Evolutionary conservation across 2,888 invertebrate species (phyloP), one percentile per base, ranked within the genome.

Genomic region (Hydroisotoma schaefferi): DNA sequence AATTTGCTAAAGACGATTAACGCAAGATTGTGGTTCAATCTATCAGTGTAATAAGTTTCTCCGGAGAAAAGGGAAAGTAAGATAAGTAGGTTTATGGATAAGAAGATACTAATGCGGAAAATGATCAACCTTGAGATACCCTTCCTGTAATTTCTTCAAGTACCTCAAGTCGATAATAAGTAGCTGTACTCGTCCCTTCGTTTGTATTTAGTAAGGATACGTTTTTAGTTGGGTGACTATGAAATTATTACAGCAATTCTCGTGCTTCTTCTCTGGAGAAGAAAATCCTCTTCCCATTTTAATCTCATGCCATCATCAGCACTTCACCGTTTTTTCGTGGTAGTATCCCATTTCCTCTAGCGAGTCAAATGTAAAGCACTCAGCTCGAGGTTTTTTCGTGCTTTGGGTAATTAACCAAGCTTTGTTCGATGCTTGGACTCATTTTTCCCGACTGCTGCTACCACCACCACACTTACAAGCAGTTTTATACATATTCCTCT

Each of bases 381-480:
- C 69, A 69, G 61, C 67, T 68, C 63, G 59, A 58, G 61, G 61
- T 68, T 67, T 69, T 69, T 67, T 63, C 69, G 69, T 68, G 71
- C 71, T 67, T 68, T 70, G 71, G 69, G 71, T 71, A 71, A 71
- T 71, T 71, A 71, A 71, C 66, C 68, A 71, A 68, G 68, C 68
- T 64, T 71, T 69, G 71, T 71, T 71, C 67, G 63, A 66, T 70
- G 63, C 65, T 70, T 71, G 68, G 59, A 60, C 71, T 69, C 69
- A 71, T 71, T 71, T 71, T 69, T 69, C 64, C 67, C 54, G 51
- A 57, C 54, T 55, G 56, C 29, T 27, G 47, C 40, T 26, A 26
- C 27, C 26, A 37, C 29, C 29, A 23, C 28, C 26, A 28, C 29
- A 18, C 18, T 18, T 23, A n/a, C 10, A 20, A 23, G 10, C 26